These are phyloP conservation scores for Fistularia tabacaria DNA, from an alignment of 2,797 vertebrate genomes.

Conservation along the genomic window DNA sequence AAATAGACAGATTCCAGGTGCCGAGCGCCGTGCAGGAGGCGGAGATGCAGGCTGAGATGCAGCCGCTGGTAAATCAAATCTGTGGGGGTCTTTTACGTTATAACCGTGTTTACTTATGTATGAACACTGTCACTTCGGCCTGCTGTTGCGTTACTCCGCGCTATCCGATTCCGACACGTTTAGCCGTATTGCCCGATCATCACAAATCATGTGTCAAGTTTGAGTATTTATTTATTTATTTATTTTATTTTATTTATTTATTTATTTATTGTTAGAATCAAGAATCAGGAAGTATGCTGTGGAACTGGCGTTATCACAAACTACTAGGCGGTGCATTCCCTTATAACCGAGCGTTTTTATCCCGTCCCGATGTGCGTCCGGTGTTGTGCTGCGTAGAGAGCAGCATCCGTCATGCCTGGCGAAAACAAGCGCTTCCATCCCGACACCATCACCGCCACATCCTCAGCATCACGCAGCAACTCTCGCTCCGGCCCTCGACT, in stretches of 20 bases:
- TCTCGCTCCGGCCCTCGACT: conserved; percentile 4
- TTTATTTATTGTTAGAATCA: no score
- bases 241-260: no score
- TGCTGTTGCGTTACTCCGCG: neutral
- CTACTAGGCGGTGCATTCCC: no score
- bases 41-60: conserved; percentile 95
- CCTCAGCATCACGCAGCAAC: conserved; percentile 54
- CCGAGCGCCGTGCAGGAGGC: conserved; percentile 85
- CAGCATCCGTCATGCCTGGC: conserved; percentile 65
- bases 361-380: neutral
- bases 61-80: conserved; percentile 84
- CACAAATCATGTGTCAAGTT: conserved; percentile 10
- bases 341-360: no score
- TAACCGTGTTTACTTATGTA: no score
- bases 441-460: conserved; percentile 38
- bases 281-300: no score
- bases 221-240: neutral
- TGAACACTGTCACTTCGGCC: no score
- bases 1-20: conserved; percentile 96
- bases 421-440: conserved; percentile 53
- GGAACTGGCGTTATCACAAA: no score
- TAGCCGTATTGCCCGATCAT: no score
- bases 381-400: conserved; percentile 54
- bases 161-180: neutral
- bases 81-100: no score